A percentile compares a stretch with the other conserved stretches of the same genome.
phyloP scores from a whole-genome alignment of 2,888 invertebrate genomes.

The Saturnia pavonia region DNA sequence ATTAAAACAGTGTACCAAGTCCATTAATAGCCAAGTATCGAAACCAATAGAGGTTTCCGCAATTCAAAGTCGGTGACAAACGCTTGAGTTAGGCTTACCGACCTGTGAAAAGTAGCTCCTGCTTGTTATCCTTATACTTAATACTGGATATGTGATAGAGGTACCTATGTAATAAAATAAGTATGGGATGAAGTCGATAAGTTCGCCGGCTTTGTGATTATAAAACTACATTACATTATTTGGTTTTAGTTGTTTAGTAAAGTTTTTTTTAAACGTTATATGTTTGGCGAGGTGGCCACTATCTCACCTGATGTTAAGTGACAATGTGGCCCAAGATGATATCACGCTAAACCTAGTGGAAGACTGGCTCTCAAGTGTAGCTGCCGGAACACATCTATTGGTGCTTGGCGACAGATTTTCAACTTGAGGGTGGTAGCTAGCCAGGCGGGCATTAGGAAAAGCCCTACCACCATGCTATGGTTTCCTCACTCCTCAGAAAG shows the following conservation, averaged over 20 bases:
- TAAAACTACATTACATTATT: neutral
- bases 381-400: too few relatives aligned
- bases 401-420: too few relatives aligned
- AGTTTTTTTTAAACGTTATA: too few relatives aligned
- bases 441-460: too few relatives aligned
- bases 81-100: neutral
- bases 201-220: neutral
- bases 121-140: neutral
- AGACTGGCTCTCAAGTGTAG: too few relatives aligned
- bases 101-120: neutral
- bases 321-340: too few relatives aligned
- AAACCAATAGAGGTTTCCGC: slow-evolving; percentile 16
- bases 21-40: slow-evolving; percentile 22
- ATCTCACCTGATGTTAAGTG: too few relatives aligned
- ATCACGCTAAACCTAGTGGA: too few relatives aligned
- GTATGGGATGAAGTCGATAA: neutral
- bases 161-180: neutral
- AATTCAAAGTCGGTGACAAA: neutral
- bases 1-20: slow-evolving; percentile 23
- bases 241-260: neutral
- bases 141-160: neutral
- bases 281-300: too few relatives aligned
- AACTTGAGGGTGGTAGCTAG: too few relatives aligned
- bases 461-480: too few relatives aligned
- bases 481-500: too few relatives aligned